A percentile compares a stretch with the other conserved stretches of the same genome.
These are phyloP conservation scores for Tetrax tetrax DNA, from an alignment of 2,113 vertebrate species.

Conservation along the genomic window DNA sequence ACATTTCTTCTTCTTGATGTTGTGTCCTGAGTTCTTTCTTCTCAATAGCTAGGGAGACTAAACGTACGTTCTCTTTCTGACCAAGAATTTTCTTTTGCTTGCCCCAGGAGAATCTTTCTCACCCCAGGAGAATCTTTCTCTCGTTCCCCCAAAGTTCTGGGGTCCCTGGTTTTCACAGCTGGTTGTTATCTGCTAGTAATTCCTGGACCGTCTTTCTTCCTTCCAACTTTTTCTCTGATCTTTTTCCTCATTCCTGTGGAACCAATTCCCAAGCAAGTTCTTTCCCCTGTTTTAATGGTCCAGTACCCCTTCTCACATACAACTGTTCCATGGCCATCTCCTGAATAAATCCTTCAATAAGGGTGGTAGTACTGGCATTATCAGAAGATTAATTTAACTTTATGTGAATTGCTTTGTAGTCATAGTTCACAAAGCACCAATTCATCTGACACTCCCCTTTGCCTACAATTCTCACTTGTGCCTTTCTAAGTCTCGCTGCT, in stretches of 20 bases:
- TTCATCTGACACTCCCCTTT: not conserved
- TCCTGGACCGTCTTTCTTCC: not conserved
- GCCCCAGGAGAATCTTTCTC: not conserved
- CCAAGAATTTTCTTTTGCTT: not conserved
- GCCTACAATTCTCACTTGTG: not conserved
- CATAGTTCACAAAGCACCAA: not conserved
- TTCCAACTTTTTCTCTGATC: not conserved
- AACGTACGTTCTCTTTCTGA: not conserved
- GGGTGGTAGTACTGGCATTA: not conserved
- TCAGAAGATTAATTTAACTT: not conserved
- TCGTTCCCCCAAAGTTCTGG: not conserved
- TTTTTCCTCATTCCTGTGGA: not conserved
- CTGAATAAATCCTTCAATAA: not conserved
- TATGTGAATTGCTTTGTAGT: not conserved
- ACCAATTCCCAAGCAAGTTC: not conserved
- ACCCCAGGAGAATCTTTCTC: not conserved
- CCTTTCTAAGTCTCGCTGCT: not conserved
- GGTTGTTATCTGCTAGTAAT: not conserved
- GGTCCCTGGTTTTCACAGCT: not conserved
- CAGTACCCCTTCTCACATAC: not conserved
- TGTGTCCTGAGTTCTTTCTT: not conserved
- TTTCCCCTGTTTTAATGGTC: not conserved
- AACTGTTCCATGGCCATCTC: not conserved
- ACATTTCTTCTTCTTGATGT: not conserved
- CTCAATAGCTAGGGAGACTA: not conserved